These are phyloP conservation scores for Falco punctatus DNA, from an alignment of 2,113 vertebrate species.

Conservation along the genomic window DNA sequence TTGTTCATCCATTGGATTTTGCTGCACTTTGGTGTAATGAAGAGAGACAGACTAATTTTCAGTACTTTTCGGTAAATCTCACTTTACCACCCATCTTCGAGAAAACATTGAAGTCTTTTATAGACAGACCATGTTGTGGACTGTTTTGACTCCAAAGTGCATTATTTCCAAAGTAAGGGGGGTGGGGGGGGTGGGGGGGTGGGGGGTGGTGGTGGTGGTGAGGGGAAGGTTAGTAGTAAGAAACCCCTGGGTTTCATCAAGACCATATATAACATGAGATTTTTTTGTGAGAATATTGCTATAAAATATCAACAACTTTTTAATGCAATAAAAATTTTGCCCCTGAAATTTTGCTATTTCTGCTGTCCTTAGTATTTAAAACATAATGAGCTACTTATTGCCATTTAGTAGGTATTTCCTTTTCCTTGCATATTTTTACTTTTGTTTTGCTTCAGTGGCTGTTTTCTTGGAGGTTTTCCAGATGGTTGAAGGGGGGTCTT, in stretches of 20 bases:
- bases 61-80: neutral
- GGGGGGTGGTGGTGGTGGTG: too few species aligned
- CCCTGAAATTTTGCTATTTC: neutral
- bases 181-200: neutral
- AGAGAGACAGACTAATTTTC: neutral
- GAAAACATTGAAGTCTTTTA: neutral
- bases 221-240: neutral
- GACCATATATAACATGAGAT: rapidly evolving
- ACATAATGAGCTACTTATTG: neutral
- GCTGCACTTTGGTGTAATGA: neutral
- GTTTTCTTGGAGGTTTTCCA: neutral
- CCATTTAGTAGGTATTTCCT: neutral
- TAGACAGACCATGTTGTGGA: neutral
- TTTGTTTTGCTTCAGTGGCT: neutral
- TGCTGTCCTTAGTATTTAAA: neutral
- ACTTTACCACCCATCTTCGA: neutral
- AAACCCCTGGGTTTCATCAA: neutral
- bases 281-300: neutral
- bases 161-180: neutral
- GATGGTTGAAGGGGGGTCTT: neutral
- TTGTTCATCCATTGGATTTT: neutral
- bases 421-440: neutral
- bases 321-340: rapidly evolving
- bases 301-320: neutral
- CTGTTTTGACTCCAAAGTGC: neutral